phyloP scores from a whole-genome alignment of 2,888 invertebrate species.

The Ectemnius cavifrons region DNA sequence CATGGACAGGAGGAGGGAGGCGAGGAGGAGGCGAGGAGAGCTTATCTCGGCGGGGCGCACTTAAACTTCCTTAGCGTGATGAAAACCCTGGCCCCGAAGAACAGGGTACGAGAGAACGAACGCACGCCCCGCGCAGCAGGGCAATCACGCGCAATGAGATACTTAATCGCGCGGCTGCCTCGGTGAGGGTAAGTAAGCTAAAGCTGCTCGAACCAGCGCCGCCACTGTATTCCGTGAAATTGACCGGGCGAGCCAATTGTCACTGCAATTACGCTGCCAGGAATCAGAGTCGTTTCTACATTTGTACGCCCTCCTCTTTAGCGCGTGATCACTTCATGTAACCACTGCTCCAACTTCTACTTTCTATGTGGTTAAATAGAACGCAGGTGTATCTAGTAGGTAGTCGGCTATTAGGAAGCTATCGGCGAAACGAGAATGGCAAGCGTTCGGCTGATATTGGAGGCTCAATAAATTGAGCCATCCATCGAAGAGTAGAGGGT shows the following conservation, averaged over 20 bases:
- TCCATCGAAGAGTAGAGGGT: background rate
- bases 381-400: too few species aligned
- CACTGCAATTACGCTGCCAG: background rate
- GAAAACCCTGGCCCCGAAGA: background rate
- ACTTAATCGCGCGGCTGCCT: background rate
- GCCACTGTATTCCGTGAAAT: background rate
- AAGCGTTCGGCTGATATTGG: too few species aligned
- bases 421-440: too few species aligned
- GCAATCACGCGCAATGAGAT: constrained; percentile 5
- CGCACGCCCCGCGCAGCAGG: background rate
- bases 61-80: constrained; percentile 6
- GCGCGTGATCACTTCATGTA: background rate
- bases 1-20: background rate
- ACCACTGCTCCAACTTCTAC: background rate
- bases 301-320: background rate
- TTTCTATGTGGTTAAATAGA: background rate
- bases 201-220: background rate
- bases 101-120: background rate
- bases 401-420: too few species aligned
- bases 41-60: constrained; percentile 4
- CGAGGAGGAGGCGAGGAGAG: background rate
- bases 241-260: background rate
- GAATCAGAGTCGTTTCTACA: background rate
- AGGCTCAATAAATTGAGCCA: background rate
- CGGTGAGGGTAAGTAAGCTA: background rate